Evolutionary conservation across 2,888 invertebrate species (phyloP).

Genomic region (Xylocampa areola): DNA sequence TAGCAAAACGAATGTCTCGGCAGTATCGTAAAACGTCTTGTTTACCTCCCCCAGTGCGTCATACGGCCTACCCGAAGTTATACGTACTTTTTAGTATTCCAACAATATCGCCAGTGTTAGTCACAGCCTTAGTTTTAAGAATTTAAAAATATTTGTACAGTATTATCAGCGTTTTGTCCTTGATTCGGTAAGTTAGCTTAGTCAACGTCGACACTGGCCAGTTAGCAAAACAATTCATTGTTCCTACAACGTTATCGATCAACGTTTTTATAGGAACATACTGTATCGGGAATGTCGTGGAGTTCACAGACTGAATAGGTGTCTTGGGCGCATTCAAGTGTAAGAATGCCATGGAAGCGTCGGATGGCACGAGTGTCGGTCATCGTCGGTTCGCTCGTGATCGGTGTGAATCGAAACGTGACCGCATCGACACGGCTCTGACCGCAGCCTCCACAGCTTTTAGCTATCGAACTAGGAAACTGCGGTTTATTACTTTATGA

Average conservation of each 20-base stretch:
- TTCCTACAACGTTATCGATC: constrained; percentile 26
- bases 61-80: constrained; percentile 40
- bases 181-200: constrained; percentile 48
- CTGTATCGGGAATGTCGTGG: constrained; percentile 12
- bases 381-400: constrained; percentile 54
- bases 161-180: constrained; percentile 36
- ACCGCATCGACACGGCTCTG: constrained; percentile 43
- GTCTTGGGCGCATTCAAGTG: constrained; percentile 54
- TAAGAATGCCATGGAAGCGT: constrained; percentile 50
- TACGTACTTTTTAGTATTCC: constrained; percentile 39
- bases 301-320: constrained; percentile 3
- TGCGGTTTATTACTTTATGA: constrained; percentile 52
- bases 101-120: constrained; percentile 30
- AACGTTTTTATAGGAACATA: constrained; percentile 4
- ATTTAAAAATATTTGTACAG: constrained; percentile 38
- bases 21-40: constrained; percentile 65
- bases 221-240: constrained; percentile 13
- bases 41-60: constrained; percentile 68
- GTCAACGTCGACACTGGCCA: constrained; percentile 30
- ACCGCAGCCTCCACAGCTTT: constrained; percentile 45
- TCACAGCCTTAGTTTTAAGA: constrained; percentile 39
- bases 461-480: constrained; percentile 59
- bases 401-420: constrained; percentile 62
- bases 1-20: constrained; percentile 57
- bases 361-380: constrained; percentile 35